These are phyloP conservation scores for Stomatorhinus ivindoensis DNA, from an alignment of 2,113 vertebrate genomes.

Conservation along the genomic window DNA sequence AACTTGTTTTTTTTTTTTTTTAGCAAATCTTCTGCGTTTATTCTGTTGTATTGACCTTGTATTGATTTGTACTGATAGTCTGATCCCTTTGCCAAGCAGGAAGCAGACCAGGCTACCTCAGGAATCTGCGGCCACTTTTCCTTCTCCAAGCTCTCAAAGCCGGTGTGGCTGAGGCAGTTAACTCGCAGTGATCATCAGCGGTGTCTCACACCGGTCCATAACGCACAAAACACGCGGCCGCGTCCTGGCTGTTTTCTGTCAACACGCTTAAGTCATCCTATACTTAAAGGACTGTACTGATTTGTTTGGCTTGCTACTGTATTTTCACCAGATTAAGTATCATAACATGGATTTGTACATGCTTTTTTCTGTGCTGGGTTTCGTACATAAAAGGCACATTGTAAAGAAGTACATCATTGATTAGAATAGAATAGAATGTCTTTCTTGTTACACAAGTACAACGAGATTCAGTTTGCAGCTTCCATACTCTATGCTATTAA, in stretches of 20 bases:
- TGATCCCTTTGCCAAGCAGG: not conserved
- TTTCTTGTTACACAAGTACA: not conserved
- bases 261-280: conserved; percentile 36
- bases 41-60: not conserved
- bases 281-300: conserved; percentile 36
- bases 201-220: not conserved
- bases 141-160: not conserved
- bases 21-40: not conserved
- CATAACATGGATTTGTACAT: not conserved
- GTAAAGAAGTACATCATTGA: not conserved
- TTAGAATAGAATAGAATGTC: not conserved
- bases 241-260: conserved; percentile 33
- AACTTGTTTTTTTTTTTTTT: not conserved
- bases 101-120: not conserved
- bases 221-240: conserved; percentile 5
- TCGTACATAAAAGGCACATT: not conserved
- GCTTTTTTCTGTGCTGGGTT: not conserved
- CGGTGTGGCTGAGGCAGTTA: not conserved
- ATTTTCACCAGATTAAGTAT: conserved; percentile 4
- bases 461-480: not conserved
- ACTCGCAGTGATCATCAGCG: not conserved
- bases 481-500: not conserved
- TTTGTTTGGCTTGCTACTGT: not conserved
- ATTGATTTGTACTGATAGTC: not conserved
- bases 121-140: not conserved